These are phyloP conservation scores for Nomada fabriciana DNA, from an alignment of 2,888 invertebrate genomes.

Conservation along the genomic window DNA sequence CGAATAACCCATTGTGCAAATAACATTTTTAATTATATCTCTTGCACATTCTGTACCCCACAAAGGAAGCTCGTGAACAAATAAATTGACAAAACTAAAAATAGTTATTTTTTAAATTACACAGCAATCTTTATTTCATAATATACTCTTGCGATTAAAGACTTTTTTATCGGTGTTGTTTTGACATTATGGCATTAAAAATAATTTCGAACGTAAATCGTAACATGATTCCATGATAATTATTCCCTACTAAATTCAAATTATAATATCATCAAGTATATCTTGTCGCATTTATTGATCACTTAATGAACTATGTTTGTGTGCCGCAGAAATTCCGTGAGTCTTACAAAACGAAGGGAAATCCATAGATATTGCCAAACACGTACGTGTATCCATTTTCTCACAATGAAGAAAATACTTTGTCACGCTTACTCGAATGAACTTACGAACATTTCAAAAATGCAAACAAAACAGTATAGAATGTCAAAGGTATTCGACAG, in stretches of 20 bases:
- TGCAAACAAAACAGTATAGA: no score
- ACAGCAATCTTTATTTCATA: neutral
- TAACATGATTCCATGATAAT: neutral
- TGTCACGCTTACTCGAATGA: neutral
- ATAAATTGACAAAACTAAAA: neutral
- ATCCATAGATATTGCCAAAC: neutral
- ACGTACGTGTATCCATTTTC: neutral
- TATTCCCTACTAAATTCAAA: neutral
- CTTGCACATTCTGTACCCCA: no score
- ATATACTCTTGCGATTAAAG: neutral
- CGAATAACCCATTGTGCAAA: no score
- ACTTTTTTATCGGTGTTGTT: neutral
- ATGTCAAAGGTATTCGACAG: no score
- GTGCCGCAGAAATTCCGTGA: neutral
- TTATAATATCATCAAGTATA: neutral
- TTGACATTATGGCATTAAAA: neutral
- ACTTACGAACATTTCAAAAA: no score
- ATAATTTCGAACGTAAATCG: neutral
- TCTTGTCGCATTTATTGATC: neutral
- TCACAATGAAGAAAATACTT: neutral
- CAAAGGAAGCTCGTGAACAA: neutral
- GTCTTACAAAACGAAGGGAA: neutral
- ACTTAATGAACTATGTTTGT: neutral
- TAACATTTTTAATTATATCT: no score
- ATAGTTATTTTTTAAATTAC: neutral